These are phyloP conservation scores for Percopsis transmontana DNA, from an alignment of 2,113 vertebrate genomes.

Conservation along the genomic window DNA sequence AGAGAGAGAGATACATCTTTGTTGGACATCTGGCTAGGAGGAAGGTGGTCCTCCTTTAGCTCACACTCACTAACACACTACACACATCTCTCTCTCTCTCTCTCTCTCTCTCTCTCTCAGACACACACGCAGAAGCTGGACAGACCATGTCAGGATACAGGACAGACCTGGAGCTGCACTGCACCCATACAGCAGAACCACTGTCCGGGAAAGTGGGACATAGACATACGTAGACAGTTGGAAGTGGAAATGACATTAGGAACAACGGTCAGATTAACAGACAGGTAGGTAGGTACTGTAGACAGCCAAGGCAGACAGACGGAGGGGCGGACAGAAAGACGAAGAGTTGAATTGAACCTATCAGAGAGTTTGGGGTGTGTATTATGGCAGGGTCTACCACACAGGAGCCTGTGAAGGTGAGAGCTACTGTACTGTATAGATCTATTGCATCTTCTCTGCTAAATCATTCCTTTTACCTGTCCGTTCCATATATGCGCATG, in stretches of 20 bases:
- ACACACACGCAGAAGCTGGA: conserved; percentile 17
- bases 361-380: conserved; percentile 60
- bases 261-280: not conserved
- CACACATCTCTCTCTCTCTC: conserved; percentile 7
- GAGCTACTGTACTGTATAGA: not conserved
- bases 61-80: conserved; percentile 43
- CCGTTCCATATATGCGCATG: not conserved
- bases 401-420: conserved; percentile 72
- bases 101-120: not conserved
- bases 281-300: no score
- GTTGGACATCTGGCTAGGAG: conserved; percentile 60
- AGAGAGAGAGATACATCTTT: conserved; percentile 35
- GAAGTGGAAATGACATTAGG: conserved; percentile 14
- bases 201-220: conserved; percentile 15
- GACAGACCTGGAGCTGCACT: conserved; percentile 21
- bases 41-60: conserved; percentile 53
- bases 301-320: not conserved
- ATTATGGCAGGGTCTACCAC: conserved; percentile 63
- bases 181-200: conserved; percentile 12
- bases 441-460: not conserved
- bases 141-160: conserved; percentile 36
- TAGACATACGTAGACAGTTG: conserved; percentile 37
- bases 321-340: not conserved
- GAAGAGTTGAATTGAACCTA: conserved; percentile 50
- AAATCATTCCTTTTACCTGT: not conserved